phyloP scores from a whole-genome alignment of 2,888 invertebrate genomes.

The Trisateles emortualis region DNA sequence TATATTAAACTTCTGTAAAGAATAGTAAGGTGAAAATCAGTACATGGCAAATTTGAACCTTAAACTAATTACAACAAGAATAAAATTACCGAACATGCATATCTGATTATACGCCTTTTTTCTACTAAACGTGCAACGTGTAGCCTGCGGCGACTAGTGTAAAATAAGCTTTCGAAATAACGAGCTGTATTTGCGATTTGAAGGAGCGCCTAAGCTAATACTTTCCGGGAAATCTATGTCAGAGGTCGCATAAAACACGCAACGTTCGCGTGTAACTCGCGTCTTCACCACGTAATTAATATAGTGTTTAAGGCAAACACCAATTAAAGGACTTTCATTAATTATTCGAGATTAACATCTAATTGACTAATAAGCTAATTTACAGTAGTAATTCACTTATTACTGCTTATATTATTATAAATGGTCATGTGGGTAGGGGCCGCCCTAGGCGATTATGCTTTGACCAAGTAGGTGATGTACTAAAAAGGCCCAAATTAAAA shows the following conservation, averaged over 20 bases:
- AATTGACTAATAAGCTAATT: conserved; percentile 59
- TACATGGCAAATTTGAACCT: no score
- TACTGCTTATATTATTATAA: conserved; percentile 33
- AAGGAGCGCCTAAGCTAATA: conserved; percentile 67
- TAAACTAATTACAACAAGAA: no score
- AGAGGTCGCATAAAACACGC: conserved; percentile 68
- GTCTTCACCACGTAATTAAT: conserved; percentile 71
- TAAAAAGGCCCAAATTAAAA: no score
- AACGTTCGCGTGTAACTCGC: conserved; percentile 63
- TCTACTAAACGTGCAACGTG: no score
- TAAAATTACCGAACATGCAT: no score
- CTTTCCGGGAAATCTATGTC: conserved; percentile 73
- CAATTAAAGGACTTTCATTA: conserved; percentile 71
- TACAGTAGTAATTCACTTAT: conserved; percentile 48
- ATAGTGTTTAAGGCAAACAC: conserved; percentile 64
- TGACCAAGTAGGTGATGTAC: no score
- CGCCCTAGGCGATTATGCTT: no score
- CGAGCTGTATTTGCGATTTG: conserved; percentile 68
- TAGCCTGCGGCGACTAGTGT: conserved; percentile 60
- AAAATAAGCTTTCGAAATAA: conserved; percentile 75
- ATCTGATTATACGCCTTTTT: no score
- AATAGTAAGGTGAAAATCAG: no score
- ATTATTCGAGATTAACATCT: conserved; percentile 64
- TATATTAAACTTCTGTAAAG: no score
- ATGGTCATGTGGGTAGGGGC: conserved; percentile 9